A percentile compares a stretch with the other conserved stretches of the same genome.
Evolutionary conservation across 2,113 vertebrate species (phyloP).

Genomic region (Serilophus lunatus): DNA sequence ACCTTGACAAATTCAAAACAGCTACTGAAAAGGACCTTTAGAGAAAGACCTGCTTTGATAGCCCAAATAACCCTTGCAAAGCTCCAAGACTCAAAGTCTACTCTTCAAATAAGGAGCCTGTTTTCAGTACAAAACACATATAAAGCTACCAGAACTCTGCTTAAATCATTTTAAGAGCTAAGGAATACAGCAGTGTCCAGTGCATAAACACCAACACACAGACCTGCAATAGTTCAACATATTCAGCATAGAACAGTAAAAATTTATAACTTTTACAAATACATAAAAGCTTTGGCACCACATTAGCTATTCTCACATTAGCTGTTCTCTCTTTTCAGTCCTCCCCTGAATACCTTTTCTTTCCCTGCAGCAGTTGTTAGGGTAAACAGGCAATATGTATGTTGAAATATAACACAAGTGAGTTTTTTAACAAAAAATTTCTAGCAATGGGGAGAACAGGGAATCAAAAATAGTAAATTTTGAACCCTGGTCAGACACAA

Average conservation of each 20-base stretch:
- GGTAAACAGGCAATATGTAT: neutral
- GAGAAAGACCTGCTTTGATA: neutral
- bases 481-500: neutral
- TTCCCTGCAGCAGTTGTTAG: neutral
- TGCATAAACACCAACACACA: neutral
- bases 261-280: neutral
- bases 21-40: neutral
- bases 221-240: neutral
- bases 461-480: neutral
- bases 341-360: neutral
- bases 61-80: neutral
- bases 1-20: neutral
- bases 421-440: neutral
- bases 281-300: neutral
- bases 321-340: neutral
- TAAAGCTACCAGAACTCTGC: neutral
- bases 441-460: neutral
- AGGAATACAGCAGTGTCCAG: neutral
- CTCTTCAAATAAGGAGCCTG: neutral
- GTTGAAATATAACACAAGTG: neutral
- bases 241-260: neutral
- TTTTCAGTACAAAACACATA: neutral
- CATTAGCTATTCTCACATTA: neutral
- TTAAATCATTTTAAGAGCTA: neutral
- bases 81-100: neutral